Evolutionary conservation across 2,797 vertebrate genomes (phyloP), one percentile per base, ranked within the genome.

Genomic region (Cetoscarus ocellatus): DNA sequence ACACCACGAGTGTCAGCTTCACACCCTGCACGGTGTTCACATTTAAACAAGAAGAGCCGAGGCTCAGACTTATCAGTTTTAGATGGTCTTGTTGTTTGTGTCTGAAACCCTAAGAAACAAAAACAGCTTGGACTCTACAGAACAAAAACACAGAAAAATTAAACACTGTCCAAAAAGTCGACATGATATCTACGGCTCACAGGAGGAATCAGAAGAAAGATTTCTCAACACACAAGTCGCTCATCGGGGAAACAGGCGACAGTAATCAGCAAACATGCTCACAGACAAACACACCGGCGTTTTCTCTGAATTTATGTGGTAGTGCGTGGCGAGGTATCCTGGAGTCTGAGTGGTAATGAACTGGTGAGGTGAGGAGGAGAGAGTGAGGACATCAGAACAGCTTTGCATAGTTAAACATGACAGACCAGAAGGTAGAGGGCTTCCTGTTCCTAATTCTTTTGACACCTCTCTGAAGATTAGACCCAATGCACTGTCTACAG

Each of bases 331-430:
- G 91, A 43, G 10, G 42, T 80, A 85, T 83, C 69, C 68, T 84
- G 79, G 81, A 81, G 71, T 83, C 77, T 66, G 79, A 88, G 82
- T 84, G 85, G 86, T 85, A 90, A 83, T 75, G 59, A 72, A 64
- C 27, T 38, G 56, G 44, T 74, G 61, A 67, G 61, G 15, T 49
- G 52, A 49, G 61, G 4, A 6, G 15, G 52, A 15, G 13, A 1
- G 45, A 35, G 57, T 4, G 49, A 11, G 51, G 34, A 79, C 13
- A 79, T 77, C 73, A 70, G 63, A 52, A 64, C 82, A 88, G 79
- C 79, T 79, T 87, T 90, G 90, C 88, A 92, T 90, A 89, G 83
- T 79, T 83, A 73, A 84, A 84, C 78, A 58, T 77, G 61, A 82
- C 70, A 49, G 72, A 71, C 34, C 64, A 59, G 49, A 70, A 40